These are phyloP conservation scores for Oreochromis aureus DNA, from an alignment of 2,113 vertebrate genomes.

Conservation along the genomic window DNA sequence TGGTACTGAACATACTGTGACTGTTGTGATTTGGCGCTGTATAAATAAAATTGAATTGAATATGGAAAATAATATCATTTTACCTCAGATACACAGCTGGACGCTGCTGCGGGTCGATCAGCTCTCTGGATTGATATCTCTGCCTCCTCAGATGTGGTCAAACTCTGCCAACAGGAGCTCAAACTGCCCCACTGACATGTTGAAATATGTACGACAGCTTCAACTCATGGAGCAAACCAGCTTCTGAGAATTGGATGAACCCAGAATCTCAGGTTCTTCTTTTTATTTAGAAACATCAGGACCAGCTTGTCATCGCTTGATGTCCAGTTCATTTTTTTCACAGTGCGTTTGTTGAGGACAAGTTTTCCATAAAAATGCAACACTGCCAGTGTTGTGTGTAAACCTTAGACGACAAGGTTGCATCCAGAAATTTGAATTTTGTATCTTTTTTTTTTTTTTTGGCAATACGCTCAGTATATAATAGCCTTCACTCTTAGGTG, in stretches of 20 bases:
- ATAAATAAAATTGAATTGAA: background rate
- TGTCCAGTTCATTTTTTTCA: background rate
- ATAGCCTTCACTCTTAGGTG: background rate
- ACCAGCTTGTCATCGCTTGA: background rate
- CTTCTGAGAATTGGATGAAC: background rate
- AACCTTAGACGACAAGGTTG: background rate
- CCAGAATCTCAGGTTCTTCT: background rate
- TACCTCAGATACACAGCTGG: background rate
- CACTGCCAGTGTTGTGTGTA: background rate
- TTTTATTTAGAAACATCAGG: background rate
- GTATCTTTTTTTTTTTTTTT: background rate
- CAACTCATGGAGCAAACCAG: background rate
- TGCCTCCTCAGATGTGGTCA: too few relatives aligned
- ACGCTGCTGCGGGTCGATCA: too few relatives aligned
- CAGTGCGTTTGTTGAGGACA: background rate
- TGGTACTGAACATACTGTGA: background rate
- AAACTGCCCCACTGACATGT: background rate
- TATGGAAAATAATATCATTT: background rate
- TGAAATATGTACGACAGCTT: background rate
- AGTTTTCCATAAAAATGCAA: background rate
- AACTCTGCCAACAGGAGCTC: background rate
- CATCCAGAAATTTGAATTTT: background rate
- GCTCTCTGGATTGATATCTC: too few relatives aligned
- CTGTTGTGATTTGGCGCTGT: background rate
- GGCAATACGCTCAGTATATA: background rate